These are phyloP conservation scores for Alcedo quadribrachys DNA, from an alignment of 2,797 vertebrate genomes.

Conservation along the genomic window DNA sequence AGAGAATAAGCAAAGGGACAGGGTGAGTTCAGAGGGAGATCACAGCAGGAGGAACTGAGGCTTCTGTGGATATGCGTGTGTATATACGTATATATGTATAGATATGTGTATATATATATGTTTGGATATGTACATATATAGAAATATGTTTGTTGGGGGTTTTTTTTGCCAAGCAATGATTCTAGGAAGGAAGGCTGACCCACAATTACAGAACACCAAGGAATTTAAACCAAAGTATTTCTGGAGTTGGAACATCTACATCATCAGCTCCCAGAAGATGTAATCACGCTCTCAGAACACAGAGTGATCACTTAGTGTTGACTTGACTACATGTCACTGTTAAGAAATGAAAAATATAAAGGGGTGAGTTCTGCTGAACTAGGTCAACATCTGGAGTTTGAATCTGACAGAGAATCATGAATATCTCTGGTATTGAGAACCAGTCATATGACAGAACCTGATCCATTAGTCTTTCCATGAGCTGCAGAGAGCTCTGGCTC, in stretches of 20 bases:
- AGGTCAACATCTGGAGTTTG: background rate
- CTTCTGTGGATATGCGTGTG: background rate
- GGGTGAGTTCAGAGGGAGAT: background rate
- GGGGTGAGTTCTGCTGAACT: background rate
- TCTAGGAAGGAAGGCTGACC: background rate
- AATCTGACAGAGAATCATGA: background rate
- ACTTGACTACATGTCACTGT: background rate
- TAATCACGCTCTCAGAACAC: background rate
- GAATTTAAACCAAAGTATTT: background rate
- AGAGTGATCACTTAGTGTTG: background rate
- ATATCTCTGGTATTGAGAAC: background rate
- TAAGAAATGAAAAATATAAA: background rate
- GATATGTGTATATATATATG: background rate
- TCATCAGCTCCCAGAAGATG: background rate
- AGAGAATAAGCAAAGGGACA: background rate
- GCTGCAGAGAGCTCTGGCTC: slow-evolving; percentile 11
- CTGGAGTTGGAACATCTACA: background rate
- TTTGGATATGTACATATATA: background rate
- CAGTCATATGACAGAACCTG: background rate
- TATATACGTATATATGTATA: rapidly evolving
- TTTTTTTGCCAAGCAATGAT: background rate
- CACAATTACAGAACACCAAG: background rate
- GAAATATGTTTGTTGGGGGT: too few species aligned
- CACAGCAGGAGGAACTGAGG: background rate
- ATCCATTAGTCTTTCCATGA: background rate